These are phyloP conservation scores for Nixonia krombeini DNA, from an alignment of 1,140 invertebrate species.

Conservation along the genomic window DNA sequence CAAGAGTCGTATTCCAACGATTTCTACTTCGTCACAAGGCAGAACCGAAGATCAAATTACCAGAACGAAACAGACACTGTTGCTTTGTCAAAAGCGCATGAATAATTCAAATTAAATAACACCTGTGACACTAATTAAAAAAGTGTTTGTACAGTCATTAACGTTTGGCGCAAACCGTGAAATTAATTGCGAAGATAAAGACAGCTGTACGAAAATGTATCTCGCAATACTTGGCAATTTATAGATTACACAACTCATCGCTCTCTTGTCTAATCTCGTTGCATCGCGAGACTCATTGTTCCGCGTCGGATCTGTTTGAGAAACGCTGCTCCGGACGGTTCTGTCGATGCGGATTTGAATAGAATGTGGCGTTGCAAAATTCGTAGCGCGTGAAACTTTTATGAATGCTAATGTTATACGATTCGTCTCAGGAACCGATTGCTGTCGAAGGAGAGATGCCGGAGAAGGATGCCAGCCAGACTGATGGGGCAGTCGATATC, in stretches of 20 bases:
- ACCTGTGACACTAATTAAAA: no score
- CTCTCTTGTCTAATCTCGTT: conserved; percentile 1
- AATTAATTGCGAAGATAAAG: no score
- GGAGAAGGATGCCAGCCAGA: conserved; percentile 36
- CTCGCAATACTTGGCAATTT: no score
- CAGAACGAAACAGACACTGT: no score
- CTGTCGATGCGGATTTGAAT: conserved; percentile 57
- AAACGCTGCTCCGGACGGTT: conserved; percentile 34
- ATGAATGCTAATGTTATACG: conserved; percentile 47
- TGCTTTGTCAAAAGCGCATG: no score
- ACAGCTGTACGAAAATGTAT: no score
- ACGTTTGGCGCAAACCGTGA: no score
- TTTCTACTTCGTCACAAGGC: conserved; percentile 2
- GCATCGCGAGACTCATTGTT: conserved; percentile 20
- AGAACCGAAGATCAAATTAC: no score
- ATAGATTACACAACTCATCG: background rate
- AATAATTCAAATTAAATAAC: no score
- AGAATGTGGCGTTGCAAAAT: conserved; percentile 69
- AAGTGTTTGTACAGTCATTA: no score
- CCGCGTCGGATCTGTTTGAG: conserved; percentile 44
- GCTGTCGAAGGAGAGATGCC: conserved; percentile 51
- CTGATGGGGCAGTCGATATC: conserved; percentile 49
- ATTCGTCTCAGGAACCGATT: conserved; percentile 58
- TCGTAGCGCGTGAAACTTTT: conserved; percentile 44
- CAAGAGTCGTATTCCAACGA: conserved; percentile 24